These are phyloP conservation scores for Heteronetta atricapilla DNA, from an alignment of 2,113 vertebrate genomes.

Conservation along the genomic window DNA sequence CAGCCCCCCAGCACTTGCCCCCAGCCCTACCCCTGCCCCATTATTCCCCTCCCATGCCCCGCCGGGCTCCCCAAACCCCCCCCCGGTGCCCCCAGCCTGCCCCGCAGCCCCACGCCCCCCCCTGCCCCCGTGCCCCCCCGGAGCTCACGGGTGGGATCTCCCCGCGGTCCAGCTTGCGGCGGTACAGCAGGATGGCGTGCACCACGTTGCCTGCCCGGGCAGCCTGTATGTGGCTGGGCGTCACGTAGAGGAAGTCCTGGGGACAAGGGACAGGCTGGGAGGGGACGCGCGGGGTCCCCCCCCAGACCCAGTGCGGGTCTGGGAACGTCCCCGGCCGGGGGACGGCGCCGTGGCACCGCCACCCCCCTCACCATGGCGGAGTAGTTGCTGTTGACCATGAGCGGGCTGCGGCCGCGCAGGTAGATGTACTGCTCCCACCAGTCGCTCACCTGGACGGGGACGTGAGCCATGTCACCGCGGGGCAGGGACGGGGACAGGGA, in stretches of 20 bases:
- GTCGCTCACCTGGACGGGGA: slow-evolving; percentile 86
- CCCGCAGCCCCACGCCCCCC: background rate
- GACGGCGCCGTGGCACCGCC: too few relatives aligned
- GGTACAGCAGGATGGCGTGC: slow-evolving; percentile 89
- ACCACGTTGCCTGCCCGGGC: slow-evolving; percentile 87
- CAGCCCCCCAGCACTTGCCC: background rate
- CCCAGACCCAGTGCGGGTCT: too few relatives aligned
- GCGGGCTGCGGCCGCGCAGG: slow-evolving; percentile 84
- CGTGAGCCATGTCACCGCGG: background rate
- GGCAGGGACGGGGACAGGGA: background rate
- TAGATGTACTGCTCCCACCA: slow-evolving; percentile 98
- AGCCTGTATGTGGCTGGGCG: slow-evolving; percentile 83
- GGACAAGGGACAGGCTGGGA: background rate
- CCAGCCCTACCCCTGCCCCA: background rate
- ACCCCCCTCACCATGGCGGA: slow-evolving; percentile 86
- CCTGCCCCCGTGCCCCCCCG: background rate
- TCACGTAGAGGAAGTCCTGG: slow-evolving; percentile 86
- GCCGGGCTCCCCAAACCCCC: too few relatives aligned
- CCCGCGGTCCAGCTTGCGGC: slow-evolving; percentile 90
- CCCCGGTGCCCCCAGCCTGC: too few relatives aligned
- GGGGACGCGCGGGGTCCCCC: background rate
- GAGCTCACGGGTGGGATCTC: slow-evolving; percentile 85
- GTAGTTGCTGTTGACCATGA: slow-evolving; percentile 99
- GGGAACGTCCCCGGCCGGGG: too few relatives aligned
- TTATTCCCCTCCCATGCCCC: too few relatives aligned